Base-by-base conservation (phyloP, 1,140 invertebrate genomes). In the Teleogryllus occipitalis region DNA sequence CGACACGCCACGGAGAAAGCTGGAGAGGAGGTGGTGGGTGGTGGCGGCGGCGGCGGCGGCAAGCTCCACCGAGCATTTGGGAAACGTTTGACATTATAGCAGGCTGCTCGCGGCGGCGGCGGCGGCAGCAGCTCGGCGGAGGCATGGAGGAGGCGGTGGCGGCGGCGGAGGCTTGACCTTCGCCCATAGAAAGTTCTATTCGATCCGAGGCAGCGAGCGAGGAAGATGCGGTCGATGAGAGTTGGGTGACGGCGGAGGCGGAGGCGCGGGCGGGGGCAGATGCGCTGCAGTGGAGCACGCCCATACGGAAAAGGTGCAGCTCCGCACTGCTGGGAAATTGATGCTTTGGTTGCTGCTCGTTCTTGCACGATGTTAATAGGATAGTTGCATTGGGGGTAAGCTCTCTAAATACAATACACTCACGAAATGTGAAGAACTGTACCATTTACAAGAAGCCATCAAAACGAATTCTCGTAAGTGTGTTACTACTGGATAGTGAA, bases 141-240 rank as follows among this genome's bases (percentile, higher is more conserved):
- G 8, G 49, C 8, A 15, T 54, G 49, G 15, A 8, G 49, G 49
- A 54, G 49, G 49, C 15, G 49, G 49, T 54, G 49, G 49, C 15
- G 49, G 49, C 15, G 54, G 54, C 54, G 54, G 10, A 14, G 54
- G 54, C 54, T 10, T 65, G 54, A 65, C 54, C 54, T 65, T 65
- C 54, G 54, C 54, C 54, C 54, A 65, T 65, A 65, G 54, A 65
- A 65, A 65, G 54, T 65, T 65, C 54, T 65, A 65, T 65, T 65
- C 54, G 54, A 65, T 65, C 10, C 54, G 54, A 65, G 54, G 54
- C 18, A 18, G 54, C 10, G 54, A 65, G 54, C 54, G 54, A 18
- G 18, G 54, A 2, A 65, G 54, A 65, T 65, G 54, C 10, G 54
- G 54, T 18, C 54, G 54, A 65, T 65, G 54, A 7, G 54, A 65